phyloP scores from a whole-genome alignment of 1,140 invertebrate genomes.

The Harpegnathos saltator region DNA sequence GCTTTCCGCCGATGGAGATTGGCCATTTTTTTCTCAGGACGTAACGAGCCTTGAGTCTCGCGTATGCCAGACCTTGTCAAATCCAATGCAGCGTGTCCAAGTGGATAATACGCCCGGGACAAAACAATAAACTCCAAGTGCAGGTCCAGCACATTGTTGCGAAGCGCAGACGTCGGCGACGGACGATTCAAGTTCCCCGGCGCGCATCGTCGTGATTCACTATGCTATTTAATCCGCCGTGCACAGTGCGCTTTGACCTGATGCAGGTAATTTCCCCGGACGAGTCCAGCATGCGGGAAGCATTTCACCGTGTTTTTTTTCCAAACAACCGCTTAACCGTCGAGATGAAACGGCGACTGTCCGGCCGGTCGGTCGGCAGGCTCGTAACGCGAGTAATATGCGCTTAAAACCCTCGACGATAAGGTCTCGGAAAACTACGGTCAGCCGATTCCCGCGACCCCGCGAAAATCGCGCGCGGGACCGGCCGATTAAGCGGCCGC shows the following conservation, averaged over 20 bases:
- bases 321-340: conserved; percentile 46
- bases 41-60: no score
- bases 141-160: no score
- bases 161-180: no score
- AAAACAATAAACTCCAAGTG: no score
- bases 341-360: conserved; percentile 46
- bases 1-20: no score
- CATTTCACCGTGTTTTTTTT: conserved; percentile 38
- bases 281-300: conserved; percentile 23
- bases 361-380: conserved; percentile 3
- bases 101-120: no score
- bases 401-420: conserved; percentile 43
- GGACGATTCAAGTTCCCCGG: no score
- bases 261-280: conserved; percentile 14
- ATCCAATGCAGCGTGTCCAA: no score
- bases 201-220: neutral
- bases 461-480: conserved; percentile 41
- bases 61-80: no score
- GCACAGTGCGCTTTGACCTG: neutral
- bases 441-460: conserved; percentile 59
- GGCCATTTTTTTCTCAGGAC: no score
- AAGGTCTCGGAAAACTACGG: conserved; percentile 57
- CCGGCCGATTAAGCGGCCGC: conserved; percentile 7
- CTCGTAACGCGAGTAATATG: conserved; percentile 44
- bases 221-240: conserved; percentile 21